Conservation (phyloP, 2,113 vertebrate species). For the Chlorocebus sabaeus region DNA sequence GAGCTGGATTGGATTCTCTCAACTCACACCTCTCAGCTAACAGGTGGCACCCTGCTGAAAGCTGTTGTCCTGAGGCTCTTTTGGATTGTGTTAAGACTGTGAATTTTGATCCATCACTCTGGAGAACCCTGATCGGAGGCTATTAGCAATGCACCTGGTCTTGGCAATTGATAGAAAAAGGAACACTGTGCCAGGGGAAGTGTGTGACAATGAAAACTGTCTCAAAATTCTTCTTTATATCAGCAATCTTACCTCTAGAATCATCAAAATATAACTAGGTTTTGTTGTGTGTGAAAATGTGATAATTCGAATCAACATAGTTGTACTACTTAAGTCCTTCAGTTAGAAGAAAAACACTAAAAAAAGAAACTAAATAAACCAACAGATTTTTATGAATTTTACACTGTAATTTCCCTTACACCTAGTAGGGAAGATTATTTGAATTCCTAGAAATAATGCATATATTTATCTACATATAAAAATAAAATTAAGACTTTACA, state of each 20-base stretch:
- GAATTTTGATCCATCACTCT: not conserved
- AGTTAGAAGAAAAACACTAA: too few relatives aligned
- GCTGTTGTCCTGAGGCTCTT: not conserved
- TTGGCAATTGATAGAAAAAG: not conserved
- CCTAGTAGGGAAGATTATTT: not conserved
- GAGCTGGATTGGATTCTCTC: not conserved
- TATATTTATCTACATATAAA: not conserved
- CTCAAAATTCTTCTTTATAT: not conserved
- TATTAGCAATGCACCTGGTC: not conserved
- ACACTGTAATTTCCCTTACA: not conserved
- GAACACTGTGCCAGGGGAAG: not conserved
- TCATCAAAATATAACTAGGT: not conserved
- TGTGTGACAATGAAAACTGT: not conserved
- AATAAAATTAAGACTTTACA: not conserved
- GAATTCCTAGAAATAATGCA: not conserved
- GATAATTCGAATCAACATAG: not conserved
- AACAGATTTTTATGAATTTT: not conserved
- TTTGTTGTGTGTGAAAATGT: not conserved
- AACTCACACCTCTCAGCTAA: not conserved
- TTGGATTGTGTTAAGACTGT: not conserved
- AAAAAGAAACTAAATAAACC: not conserved
- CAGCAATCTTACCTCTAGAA: not conserved
- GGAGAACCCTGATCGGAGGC: not conserved
- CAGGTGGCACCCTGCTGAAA: constrained; percentile 3
- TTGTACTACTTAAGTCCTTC: not conserved